Conservation (phyloP, 2,797 vertebrate species). For the Pantherophis vulpinus region DNA sequence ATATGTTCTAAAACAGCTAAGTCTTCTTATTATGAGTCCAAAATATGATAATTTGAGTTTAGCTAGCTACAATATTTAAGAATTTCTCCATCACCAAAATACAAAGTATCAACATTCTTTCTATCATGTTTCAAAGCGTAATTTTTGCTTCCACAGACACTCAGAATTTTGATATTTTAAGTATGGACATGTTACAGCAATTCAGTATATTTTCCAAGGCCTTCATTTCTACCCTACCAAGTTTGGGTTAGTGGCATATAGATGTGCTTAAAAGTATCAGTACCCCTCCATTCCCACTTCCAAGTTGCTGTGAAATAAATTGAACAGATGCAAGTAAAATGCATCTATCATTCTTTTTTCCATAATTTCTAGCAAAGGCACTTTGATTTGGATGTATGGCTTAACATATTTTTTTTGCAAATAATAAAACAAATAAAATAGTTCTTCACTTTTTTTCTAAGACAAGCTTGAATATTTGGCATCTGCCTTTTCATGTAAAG, state of each 20-base stretch:
- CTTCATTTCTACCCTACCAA: background rate
- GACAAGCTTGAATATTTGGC: background rate
- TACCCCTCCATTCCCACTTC: background rate
- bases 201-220: background rate
- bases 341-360: background rate
- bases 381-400: background rate
- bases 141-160: background rate
- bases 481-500: background rate
- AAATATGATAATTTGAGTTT: background rate
- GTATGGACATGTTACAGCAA: background rate
- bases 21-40: background rate
- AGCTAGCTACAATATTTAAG: background rate
- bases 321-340: background rate
- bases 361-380: background rate
- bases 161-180: background rate
- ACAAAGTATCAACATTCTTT: background rate
- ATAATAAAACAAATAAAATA: background rate
- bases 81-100: background rate
- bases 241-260: background rate
- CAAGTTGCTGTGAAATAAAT: background rate
- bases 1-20: background rate
- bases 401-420: background rate
- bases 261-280: background rate
- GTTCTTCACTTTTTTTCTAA: background rate
- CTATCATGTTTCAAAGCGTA: background rate